Evolutionary conservation across 2,888 invertebrate genomes (phyloP).

Genomic region (Melitaea athalia): DNA sequence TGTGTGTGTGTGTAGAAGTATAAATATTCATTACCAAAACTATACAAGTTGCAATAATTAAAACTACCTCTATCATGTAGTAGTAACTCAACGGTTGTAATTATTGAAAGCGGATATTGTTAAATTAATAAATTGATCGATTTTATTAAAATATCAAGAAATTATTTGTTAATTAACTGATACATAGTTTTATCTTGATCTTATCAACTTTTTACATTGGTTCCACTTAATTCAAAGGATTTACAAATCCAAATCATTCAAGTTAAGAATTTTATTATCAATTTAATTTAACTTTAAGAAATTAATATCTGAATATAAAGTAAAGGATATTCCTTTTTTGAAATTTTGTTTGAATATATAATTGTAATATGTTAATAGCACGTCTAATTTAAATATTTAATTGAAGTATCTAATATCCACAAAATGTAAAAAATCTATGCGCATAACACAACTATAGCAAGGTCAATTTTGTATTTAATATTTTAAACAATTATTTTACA

Average conservation of each 20-base stretch:
- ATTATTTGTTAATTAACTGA: conserved; percentile 7
- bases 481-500: too few species aligned
- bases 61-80: conserved; percentile 16
- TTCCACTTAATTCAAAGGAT: neutral
- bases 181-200: conserved; percentile 4
- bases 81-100: conserved; percentile 23
- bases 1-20: neutral
- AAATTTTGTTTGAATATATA: neutral
- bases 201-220: conserved; percentile 6
- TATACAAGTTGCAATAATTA: conserved; percentile 20
- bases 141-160: conserved; percentile 3
- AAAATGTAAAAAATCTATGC: neutral
- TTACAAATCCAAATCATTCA: conserved; percentile 7
- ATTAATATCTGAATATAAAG: neutral
- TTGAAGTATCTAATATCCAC: neutral
- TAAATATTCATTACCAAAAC: conserved; percentile 24
- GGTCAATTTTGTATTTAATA: too few species aligned
- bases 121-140: conserved; percentile 10
- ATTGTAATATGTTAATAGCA: neutral
- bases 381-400: neutral
- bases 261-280: neutral
- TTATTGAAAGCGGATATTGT: conserved; percentile 25
- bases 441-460: too few species aligned
- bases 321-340: neutral
- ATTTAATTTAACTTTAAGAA: neutral